These are phyloP conservation scores for Apistogramma diplotaenia DNA, from an alignment of 2,113 vertebrate species.

Conservation along the genomic window DNA sequence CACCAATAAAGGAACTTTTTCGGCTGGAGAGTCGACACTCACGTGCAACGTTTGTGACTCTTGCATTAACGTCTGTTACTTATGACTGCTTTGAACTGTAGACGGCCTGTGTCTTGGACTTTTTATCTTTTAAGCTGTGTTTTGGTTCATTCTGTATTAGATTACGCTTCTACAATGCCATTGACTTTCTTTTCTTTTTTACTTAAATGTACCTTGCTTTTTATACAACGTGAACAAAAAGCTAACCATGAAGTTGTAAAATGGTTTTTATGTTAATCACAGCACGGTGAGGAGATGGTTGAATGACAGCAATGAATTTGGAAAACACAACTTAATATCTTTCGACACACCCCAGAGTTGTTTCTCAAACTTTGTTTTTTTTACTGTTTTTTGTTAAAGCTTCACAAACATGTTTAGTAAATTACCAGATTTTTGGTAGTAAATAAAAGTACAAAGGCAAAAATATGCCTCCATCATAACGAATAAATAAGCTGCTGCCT, in stretches of 20 bases:
- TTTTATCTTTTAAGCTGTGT: constrained; percentile 15
- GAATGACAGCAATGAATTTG: not conserved
- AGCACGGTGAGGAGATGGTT: not conserved
- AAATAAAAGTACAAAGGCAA: not conserved
- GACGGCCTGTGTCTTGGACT: constrained; percentile 29
- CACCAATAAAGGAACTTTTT: constrained; percentile 3
- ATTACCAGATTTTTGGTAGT: not conserved
- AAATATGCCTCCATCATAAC: not conserved
- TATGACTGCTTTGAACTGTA: constrained; percentile 58
- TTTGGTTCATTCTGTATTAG: constrained; percentile 41
- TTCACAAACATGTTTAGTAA: not conserved
- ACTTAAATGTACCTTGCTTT: constrained; percentile 43
- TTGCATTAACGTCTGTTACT: constrained; percentile 68
- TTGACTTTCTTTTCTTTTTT: constrained; percentile 20
- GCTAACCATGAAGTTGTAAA: constrained; percentile 16
- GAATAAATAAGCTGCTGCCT: not conserved
- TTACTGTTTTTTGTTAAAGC: not conserved
- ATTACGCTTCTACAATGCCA: constrained; percentile 15
- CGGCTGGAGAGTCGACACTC: constrained; percentile 4
- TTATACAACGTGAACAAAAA: constrained; percentile 35
- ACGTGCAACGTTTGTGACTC: constrained; percentile 35
- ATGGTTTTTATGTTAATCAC: constrained; percentile 25
- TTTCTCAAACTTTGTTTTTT: not conserved
- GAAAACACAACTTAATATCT: not conserved
- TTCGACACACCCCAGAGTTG: not conserved